These are phyloP conservation scores for Acanthaster planci DNA, from an alignment of 35 echinoderm and acorn worm species.

Conservation along the genomic window DNA sequence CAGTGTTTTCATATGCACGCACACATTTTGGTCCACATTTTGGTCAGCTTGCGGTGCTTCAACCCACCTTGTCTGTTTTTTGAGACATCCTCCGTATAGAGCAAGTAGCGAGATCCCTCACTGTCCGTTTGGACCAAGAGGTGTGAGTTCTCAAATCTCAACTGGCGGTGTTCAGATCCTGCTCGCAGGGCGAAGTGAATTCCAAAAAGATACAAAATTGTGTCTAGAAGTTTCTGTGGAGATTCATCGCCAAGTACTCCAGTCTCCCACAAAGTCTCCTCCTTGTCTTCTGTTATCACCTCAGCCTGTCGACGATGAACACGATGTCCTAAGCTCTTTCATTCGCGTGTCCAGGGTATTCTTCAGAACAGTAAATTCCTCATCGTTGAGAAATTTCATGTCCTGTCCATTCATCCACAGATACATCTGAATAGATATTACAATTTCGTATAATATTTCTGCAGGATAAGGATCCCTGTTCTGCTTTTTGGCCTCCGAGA, in stretches of 20 bases:
- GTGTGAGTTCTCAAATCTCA: constrained; percentile 32
- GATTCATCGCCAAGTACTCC: not conserved
- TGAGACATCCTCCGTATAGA: constrained; percentile 30
- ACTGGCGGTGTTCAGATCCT: constrained; percentile 17
- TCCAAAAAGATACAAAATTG: constrained; percentile 33
- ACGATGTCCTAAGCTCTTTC: no score
- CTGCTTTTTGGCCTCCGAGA: no score
- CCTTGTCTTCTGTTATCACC: constrained; percentile 10
- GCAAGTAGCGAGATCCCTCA: not conserved
- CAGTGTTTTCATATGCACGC: constrained; percentile 30
- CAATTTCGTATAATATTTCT: no score
- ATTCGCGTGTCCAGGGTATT: no score
- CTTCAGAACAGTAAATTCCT: no score
- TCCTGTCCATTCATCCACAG: no score
- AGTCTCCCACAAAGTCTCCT: constrained; percentile 10
- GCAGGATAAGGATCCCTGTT: no score
- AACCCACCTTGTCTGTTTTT: constrained; percentile 30
- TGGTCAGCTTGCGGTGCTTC: constrained; percentile 13
- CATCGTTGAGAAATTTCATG: no score
- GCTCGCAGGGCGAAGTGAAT: constrained; percentile 28
- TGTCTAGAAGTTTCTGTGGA: not conserved
- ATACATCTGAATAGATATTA: no score
- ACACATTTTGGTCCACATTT: constrained; percentile 22
- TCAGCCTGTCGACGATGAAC: constrained; percentile 16
- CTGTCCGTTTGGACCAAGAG: not conserved